These are phyloP conservation scores for Microctenopoma steveboyesi DNA, from an alignment of 2,797 vertebrate genomes.

Conservation along the genomic window DNA sequence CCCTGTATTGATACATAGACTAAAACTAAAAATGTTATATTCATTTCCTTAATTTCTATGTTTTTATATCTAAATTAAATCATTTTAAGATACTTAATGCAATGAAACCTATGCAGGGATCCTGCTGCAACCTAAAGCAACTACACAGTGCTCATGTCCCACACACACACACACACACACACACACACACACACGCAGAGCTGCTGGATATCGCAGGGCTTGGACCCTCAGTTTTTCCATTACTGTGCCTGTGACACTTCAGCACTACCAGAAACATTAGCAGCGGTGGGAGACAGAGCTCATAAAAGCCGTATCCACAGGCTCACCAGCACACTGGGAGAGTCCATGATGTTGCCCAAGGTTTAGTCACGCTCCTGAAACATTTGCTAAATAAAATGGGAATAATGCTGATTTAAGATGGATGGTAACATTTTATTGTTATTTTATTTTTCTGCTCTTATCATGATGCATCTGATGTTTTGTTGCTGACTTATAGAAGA, in stretches of 20 bases:
- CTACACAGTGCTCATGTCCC: no score
- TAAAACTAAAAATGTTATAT: neutral
- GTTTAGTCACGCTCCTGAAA: neutral
- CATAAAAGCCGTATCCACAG: slow-evolving; percentile 48
- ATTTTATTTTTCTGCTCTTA: no score
- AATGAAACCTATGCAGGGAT: neutral
- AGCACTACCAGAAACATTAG: slow-evolving; percentile 45
- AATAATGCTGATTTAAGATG: neutral
- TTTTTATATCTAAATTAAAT: neutral
- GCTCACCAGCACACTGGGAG: slow-evolving; percentile 6
- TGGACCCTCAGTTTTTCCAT: slow-evolving; percentile 72
- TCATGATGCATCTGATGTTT: no score
- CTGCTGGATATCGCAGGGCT: slow-evolving; percentile 39
- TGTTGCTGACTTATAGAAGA: no score
- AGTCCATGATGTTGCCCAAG: neutral
- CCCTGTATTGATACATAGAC: neutral
- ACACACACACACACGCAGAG: no score
- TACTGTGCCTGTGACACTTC: slow-evolving; percentile 48
- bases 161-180: no score
- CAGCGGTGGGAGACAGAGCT: slow-evolving; percentile 39
- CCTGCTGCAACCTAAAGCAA: neutral
- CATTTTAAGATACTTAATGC: neutral
- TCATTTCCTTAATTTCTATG: neutral
- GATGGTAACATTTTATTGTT: no score
- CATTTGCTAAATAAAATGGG: neutral